Conservation (phyloP, 2,113 vertebrate species). For the Phalacrocorax pelagicus region DNA sequence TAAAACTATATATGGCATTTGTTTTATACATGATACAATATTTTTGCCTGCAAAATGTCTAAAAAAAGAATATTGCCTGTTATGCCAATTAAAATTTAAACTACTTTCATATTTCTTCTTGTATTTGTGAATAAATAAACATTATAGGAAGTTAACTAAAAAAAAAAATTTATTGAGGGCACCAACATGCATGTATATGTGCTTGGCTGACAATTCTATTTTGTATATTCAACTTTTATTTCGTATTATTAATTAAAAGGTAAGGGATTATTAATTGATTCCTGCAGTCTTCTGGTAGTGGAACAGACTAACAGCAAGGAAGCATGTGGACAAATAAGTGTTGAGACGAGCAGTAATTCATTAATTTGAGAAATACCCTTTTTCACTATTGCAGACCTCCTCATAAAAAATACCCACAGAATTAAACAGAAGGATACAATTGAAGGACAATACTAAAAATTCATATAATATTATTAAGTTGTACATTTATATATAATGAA, state of each 20-base stretch:
- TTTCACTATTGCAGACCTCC: background rate
- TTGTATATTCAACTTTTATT: background rate
- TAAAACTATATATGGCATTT: background rate
- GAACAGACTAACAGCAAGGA: background rate
- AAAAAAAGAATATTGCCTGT: background rate
- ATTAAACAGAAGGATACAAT: background rate
- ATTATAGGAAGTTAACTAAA: background rate
- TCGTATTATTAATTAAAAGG: background rate
- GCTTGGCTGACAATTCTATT: background rate
- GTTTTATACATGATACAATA: background rate
- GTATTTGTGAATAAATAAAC: background rate
- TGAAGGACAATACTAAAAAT: background rate
- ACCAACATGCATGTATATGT: background rate
- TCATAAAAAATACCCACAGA: background rate
- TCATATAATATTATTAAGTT: background rate
- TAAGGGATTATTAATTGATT: background rate
- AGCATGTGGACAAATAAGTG: background rate
- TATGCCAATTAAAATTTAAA: background rate
- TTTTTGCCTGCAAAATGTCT: background rate
- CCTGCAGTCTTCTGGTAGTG: background rate
- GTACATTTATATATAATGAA: background rate
- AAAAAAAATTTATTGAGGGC: background rate
- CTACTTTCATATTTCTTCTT: background rate
- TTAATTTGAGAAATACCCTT: background rate
- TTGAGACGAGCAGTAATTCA: background rate